phyloP scores from a whole-genome alignment of 2,797 vertebrate genomes.

The Anabas testudineus region DNA sequence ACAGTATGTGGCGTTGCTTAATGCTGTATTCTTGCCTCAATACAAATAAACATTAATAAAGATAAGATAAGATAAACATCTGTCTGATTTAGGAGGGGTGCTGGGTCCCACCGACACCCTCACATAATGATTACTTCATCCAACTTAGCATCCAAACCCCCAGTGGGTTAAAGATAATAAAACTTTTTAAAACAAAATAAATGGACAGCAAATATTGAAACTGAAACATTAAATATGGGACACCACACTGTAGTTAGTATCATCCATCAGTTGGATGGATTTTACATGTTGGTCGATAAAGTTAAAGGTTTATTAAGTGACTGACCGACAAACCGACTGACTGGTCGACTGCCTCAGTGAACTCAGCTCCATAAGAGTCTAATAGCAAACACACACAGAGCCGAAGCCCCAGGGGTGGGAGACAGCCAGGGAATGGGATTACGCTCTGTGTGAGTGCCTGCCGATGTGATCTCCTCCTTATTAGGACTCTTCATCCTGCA shows the following conservation, averaged over 20 bases:
- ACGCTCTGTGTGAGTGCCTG: slow-evolving; percentile 8
- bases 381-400: slow-evolving; percentile 37
- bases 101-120: too few relatives aligned
- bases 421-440: slow-evolving; percentile 48
- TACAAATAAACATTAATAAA: background rate
- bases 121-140: too few relatives aligned
- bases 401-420: slow-evolving; percentile 15
- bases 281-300: background rate
- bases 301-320: slow-evolving; percentile 31
- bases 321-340: slow-evolving; percentile 44
- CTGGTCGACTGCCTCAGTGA: slow-evolving; percentile 44
- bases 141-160: too few relatives aligned
- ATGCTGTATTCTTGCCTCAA: background rate
- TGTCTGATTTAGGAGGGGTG: too few relatives aligned
- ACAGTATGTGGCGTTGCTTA: background rate
- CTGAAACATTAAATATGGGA: too few relatives aligned
- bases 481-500: slow-evolving; percentile 61
- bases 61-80: background rate
- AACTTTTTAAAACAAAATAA: too few relatives aligned
- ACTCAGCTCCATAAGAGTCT: slow-evolving; percentile 47
- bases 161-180: too few relatives aligned
- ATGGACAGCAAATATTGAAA: too few relatives aligned
- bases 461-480: slow-evolving; percentile 57
- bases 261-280: too few relatives aligned
- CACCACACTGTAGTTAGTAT: too few relatives aligned